Conservation (phyloP, 2,113 vertebrate species). For the Hemicordylus capensis region DNA sequence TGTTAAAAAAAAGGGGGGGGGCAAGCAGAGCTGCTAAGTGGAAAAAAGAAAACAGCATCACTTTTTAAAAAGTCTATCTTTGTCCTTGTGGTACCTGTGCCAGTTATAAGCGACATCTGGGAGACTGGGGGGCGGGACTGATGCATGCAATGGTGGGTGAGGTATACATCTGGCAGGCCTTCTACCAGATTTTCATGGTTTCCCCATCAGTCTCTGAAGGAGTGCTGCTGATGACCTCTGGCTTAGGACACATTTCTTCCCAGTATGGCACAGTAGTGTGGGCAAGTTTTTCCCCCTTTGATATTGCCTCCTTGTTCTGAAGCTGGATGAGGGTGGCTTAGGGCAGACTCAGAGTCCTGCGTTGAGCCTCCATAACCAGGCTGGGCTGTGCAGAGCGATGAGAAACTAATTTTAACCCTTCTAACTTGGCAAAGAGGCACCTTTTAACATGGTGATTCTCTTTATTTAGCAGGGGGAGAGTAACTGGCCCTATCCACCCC, state of each 20-base stretch:
- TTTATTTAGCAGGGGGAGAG: too few relatives aligned
- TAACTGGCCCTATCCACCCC: too few relatives aligned
- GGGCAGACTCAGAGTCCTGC: too few relatives aligned
- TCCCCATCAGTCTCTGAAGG: neutral
- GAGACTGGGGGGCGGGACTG: neutral
- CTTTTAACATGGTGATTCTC: too few relatives aligned
- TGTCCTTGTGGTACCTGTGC: constrained; percentile 19
- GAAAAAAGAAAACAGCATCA: neutral
- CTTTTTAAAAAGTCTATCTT: neutral
- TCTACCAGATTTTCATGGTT: neutral
- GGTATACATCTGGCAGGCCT: neutral
- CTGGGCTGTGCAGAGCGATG: too few relatives aligned
- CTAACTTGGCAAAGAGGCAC: too few relatives aligned
- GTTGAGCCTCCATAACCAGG: too few relatives aligned
- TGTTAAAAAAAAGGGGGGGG: too few relatives aligned
- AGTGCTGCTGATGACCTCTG: neutral
- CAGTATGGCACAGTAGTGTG: neutral
- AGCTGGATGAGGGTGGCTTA: too few relatives aligned
- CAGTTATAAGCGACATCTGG: accelerated
- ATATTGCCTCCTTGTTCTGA: too few relatives aligned
- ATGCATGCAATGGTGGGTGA: neutral
- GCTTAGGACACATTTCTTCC: neutral
- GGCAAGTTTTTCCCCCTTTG: neutral
- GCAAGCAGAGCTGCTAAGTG: neutral
- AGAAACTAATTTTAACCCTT: too few relatives aligned